These are phyloP conservation scores for Orchestia grillus DNA, from an alignment of 1,140 invertebrate species.

Conservation along the genomic window DNA sequence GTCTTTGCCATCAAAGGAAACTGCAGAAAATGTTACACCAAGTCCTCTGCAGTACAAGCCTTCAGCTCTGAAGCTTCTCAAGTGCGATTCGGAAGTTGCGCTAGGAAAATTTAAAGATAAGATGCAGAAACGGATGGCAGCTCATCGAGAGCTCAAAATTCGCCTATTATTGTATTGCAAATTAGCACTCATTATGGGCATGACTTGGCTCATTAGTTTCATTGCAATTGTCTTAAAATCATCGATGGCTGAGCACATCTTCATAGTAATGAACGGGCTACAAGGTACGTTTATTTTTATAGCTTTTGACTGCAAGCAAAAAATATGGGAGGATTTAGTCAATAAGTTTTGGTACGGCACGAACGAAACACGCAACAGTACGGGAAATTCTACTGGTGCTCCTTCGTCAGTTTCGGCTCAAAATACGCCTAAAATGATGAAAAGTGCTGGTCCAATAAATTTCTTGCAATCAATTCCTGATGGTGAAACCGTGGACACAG, in stretches of 20 bases:
- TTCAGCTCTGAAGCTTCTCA: not conserved
- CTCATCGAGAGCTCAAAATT: conserved; percentile 62
- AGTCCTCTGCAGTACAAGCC: not conserved
- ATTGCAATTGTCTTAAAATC: conserved; percentile 59
- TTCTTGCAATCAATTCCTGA: not conserved
- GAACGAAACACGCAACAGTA: not conserved
- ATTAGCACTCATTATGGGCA: conserved; percentile 73
- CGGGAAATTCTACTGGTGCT: not conserved
- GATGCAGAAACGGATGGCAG: conserved; percentile 59
- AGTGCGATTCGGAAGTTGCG: conserved; percentile 5
- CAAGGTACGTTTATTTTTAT: conserved; percentile 80
- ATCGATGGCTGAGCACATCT: conserved; percentile 71
- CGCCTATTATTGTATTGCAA: conserved; percentile 74
- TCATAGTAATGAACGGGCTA: conserved; percentile 72
- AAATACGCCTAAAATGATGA: not conserved
- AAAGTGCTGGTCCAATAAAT: not conserved
- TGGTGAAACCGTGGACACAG: not conserved
- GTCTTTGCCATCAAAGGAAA: not conserved
- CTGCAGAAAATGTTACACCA: not conserved
- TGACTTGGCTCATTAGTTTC: conserved; percentile 72
- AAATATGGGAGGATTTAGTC: conserved; percentile 75
- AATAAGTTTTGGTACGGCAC: conserved; percentile 69
- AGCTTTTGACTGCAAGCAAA: conserved; percentile 80
- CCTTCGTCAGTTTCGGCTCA: not conserved
- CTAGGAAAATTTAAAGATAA: conserved; percentile 55